phyloP scores from a whole-genome alignment of 2,797 vertebrate genomes.

The Clarias laeviceps region DNA sequence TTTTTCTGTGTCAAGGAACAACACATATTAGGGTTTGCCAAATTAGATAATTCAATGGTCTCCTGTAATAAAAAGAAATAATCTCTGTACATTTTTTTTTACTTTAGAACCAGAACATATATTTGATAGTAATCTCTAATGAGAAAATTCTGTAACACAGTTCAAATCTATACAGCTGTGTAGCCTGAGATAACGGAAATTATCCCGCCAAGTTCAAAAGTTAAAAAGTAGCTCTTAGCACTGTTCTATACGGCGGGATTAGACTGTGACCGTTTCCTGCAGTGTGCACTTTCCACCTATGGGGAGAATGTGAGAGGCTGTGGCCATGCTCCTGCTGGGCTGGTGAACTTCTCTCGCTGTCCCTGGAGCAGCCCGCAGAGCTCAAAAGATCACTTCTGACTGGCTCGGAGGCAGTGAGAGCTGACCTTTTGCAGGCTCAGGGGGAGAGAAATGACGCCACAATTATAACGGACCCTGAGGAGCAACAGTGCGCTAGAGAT shows the following conservation, averaged over 20 bases:
- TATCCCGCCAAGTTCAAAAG: not conserved
- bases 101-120: not conserved
- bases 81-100: not conserved
- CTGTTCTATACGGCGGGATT: not conserved
- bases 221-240: not conserved
- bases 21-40: not conserved
- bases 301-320: constrained; percentile 7
- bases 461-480: constrained; percentile 33
- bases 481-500: not conserved
- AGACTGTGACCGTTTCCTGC: not conserved
- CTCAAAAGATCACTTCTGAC: constrained; percentile 33
- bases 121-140: not conserved
- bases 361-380: constrained; percentile 44
- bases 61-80: not conserved
- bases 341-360: constrained; percentile 38
- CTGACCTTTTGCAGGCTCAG: constrained; percentile 61
- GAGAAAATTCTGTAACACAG: not conserved
- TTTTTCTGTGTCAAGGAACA: not conserved
- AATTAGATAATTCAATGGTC: not conserved
- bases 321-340: constrained; percentile 27
- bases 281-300: not conserved
- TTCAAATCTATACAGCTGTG: not conserved
- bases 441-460: constrained; percentile 28
- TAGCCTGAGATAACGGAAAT: not conserved
- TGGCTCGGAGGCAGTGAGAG: not conserved